phyloP scores from a whole-genome alignment of 2,113 vertebrate species.

The Fregata magnificens region DNA sequence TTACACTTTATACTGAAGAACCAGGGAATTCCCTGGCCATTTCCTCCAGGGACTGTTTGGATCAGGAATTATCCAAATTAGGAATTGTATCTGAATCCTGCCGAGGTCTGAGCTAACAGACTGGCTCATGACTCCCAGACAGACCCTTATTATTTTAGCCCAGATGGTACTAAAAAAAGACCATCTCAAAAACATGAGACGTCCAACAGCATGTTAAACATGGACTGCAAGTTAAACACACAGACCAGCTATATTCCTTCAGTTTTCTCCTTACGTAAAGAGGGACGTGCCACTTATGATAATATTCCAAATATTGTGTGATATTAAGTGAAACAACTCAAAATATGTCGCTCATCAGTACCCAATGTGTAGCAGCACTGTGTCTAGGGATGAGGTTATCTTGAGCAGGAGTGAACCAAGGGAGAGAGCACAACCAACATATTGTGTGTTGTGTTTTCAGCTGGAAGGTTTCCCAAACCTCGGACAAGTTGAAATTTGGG shows the following conservation, averaged over 20 bases:
- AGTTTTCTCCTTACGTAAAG: neutral
- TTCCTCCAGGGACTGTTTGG: neutral
- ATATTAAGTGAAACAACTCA: neutral
- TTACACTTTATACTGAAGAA: neutral
- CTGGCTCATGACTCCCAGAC: neutral
- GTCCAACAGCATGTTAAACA: neutral
- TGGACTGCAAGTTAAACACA: neutral
- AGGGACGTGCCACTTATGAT: neutral
- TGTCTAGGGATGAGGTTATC: neutral
- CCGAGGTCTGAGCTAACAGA: neutral
- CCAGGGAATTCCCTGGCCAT: neutral
- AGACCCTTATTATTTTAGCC: conserved; percentile 23
- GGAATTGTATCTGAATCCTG: conserved; percentile 32
- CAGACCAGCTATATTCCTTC: neutral
- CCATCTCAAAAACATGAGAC: neutral
- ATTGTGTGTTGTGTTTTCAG: neutral
- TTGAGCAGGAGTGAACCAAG: neutral
- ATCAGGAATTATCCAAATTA: conserved; percentile 36
- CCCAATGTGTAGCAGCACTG: neutral
- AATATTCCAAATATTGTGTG: neutral
- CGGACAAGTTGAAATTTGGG: neutral
- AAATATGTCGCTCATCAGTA: neutral
- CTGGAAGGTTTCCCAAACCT: neutral
- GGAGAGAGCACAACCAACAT: neutral
- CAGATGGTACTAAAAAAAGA: conserved; percentile 34